phyloP scores from a whole-genome alignment of 2,888 invertebrate genomes.

The Orchestes rusci region DNA sequence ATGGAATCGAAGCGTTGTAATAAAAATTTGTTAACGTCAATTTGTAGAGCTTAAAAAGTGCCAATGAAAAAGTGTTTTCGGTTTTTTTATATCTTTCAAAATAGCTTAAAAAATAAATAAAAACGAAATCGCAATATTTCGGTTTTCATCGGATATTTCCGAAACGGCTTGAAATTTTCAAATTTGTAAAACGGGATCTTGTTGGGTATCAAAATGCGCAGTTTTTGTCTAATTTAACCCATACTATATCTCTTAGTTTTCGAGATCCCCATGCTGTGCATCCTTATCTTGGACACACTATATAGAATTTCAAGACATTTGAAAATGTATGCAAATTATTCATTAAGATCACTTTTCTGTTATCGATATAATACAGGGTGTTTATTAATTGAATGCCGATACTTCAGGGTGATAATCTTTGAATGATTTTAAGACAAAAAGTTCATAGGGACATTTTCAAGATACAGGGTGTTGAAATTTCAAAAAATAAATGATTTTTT shows the following conservation, averaged over 20 bases:
- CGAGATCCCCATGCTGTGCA: background rate
- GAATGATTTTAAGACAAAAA: no score
- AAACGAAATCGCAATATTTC: background rate
- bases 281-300: background rate
- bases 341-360: no score
- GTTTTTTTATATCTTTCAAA: background rate
- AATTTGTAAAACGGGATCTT: background rate
- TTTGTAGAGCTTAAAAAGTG: background rate
- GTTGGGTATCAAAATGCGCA: background rate
- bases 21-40: background rate
- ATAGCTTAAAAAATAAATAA: background rate
- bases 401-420: no score
- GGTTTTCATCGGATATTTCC: background rate
- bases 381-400: no score
- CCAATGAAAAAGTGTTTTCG: background rate
- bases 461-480: no score
- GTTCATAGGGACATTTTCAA: no score
- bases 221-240: background rate
- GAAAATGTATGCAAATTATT: no score
- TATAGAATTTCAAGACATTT: background rate
- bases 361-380: no score
- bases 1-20: background rate
- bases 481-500: no score
- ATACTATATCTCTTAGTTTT: background rate
- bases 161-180: background rate